These are phyloP conservation scores for Stenchaetothrips biformis DNA, from an alignment of 2,888 invertebrate genomes.

Conservation along the genomic window DNA sequence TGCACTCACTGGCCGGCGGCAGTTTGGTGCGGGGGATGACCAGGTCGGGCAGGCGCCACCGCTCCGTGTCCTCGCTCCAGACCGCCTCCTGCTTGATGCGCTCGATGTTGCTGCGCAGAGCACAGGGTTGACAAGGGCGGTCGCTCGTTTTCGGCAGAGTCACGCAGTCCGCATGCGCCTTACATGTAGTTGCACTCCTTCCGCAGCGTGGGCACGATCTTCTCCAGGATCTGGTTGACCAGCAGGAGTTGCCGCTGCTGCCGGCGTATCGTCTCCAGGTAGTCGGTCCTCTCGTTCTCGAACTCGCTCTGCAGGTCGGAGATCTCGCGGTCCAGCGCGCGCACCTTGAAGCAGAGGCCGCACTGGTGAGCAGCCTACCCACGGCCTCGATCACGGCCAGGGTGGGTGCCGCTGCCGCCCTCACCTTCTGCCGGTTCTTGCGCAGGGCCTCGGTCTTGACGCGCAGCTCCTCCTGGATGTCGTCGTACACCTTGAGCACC, in stretches of 20 bases:
- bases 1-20: slow-evolving; percentile 56
- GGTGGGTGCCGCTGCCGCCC: not conserved
- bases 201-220: slow-evolving; percentile 62
- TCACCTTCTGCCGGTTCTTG: slow-evolving; percentile 59
- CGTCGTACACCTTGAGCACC: slow-evolving; percentile 69
- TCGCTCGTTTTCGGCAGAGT: too few relatives aligned
- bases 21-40: slow-evolving; percentile 60
- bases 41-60: slow-evolving; percentile 67
- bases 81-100: slow-evolving; percentile 59
- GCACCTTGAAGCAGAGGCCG: slow-evolving; percentile 47
- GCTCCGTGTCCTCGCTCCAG: slow-evolving; percentile 70
- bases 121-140: not conserved
- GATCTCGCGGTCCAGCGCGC: slow-evolving; percentile 65
- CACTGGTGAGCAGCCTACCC: too few relatives aligned
- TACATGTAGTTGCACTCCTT: slow-evolving; percentile 69
- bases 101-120: slow-evolving; percentile 57
- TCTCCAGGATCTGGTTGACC: slow-evolving; percentile 59
- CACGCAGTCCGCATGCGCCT: slow-evolving; percentile 34
- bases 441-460: slow-evolving; percentile 63
- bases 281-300: slow-evolving; percentile 74
- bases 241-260: slow-evolving; percentile 66
- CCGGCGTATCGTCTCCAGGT: slow-evolving; percentile 71
- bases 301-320: slow-evolving; percentile 75
- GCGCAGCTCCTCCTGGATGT: slow-evolving; percentile 71
- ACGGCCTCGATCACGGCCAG: too few relatives aligned